Evolutionary conservation across 92 coral and sea anemone genomes (phyloP).

Genomic region (Umimayanthus chanpuru): DNA sequence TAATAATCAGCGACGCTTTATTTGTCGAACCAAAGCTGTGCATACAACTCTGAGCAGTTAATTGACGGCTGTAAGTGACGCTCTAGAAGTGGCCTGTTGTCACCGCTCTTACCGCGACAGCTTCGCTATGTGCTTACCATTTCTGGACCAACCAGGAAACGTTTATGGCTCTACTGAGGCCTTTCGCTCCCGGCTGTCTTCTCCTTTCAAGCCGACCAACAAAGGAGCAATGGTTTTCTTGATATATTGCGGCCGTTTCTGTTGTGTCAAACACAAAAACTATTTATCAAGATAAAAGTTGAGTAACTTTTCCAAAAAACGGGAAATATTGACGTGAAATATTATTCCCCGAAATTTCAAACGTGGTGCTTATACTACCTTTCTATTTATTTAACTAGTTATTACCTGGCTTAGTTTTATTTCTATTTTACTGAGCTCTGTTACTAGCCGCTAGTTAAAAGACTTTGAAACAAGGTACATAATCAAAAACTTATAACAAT

Average conservation of each 20-base stretch:
- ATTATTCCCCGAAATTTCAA: background rate
- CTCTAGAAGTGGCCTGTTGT: background rate
- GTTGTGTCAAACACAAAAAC: background rate
- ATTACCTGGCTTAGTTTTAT: no score
- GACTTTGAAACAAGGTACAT: background rate
- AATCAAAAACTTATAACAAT: background rate
- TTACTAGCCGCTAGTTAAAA: background rate
- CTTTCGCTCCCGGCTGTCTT: background rate
- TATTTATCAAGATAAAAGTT: no score
- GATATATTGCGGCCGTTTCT: background rate
- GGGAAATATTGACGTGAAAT: no score
- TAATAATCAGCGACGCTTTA: background rate
- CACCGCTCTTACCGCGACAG: background rate
- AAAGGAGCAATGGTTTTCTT: conserved; percentile 3
- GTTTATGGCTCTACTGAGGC: background rate
- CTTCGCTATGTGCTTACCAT: background rate
- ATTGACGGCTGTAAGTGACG: background rate
- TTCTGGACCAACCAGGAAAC: background rate
- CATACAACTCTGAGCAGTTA: background rate
- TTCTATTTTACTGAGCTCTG: background rate
- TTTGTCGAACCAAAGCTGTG: background rate
- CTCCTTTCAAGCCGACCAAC: no score
- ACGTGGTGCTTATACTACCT: background rate
- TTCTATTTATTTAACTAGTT: background rate
- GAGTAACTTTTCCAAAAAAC: no score